Evolutionary conservation across 2,797 vertebrate species (phyloP), one percentile per base, ranked within the genome.

Genomic region (Melanotaenia boesemani): DNA sequence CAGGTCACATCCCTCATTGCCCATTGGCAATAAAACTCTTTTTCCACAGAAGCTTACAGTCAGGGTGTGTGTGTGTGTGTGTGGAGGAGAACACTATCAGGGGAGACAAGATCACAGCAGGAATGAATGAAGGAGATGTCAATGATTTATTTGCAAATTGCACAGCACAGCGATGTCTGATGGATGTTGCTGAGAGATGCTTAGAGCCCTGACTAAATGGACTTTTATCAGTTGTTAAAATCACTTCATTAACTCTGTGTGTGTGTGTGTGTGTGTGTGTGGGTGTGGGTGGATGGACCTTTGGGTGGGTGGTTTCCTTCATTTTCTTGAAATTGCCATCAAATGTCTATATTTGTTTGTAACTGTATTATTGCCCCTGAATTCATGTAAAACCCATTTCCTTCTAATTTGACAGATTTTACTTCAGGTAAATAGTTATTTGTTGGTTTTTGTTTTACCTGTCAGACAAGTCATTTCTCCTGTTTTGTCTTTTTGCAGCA

Each of bases 1-100:
- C 74, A 84, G 80, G 82, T 83, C 77, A 69, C 20, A 63, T 77
- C 57, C 57, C 26, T 76, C 32, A 24, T 55, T 74, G 79, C 59
- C 68, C 72, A 44, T 55, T 81, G 74, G 68, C 74, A 70, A 52
- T 30, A 70, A 85, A 61, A 24, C 12, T 13, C 30, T 73, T 70
- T 74, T 48, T 64, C 54, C 58, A 46, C 39, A 70, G 18, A 67
- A 24, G 30, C 56, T 28, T 12, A 15, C 15, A 34, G 39, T 41
- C 30, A 26, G 71, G 24, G 28, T 58, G 26, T 63, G 52, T 60
- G 48, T 52, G 24, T 55, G 61, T 59, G 16, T 52, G 44, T 26
- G 50, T 66, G 30, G 34, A 28, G 44, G 28, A 28, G 46, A 52
- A 37, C 13, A 30, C 32, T 37, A 46, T 62, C 11, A 32, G n/a